Evolutionary conservation across 2,888 invertebrate species (phyloP).

Genomic region (Pinctada fucata): DNA sequence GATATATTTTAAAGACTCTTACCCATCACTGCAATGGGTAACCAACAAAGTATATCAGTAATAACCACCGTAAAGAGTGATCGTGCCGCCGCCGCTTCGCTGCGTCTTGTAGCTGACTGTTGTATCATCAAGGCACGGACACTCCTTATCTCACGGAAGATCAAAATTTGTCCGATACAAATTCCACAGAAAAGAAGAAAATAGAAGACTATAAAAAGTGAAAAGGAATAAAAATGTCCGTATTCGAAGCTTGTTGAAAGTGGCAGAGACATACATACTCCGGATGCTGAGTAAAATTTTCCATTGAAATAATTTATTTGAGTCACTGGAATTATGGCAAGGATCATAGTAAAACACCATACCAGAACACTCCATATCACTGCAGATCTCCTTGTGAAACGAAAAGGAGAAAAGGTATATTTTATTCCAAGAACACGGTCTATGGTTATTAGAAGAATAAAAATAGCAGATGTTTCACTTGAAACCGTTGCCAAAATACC

Average conservation of each 20-base stretch:
- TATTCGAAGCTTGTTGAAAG: background rate
- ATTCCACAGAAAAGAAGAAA: background rate
- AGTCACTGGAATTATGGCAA: background rate
- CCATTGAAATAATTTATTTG: background rate
- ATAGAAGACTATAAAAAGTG: background rate
- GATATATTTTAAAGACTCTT: too few relatives aligned
- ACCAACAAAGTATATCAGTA: background rate
- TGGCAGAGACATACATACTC: conserved; percentile 1
- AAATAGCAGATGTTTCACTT: conserved; percentile 14
- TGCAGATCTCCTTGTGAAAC: background rate
- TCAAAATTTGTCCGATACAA: background rate
- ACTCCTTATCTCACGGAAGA: background rate
- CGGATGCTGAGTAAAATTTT: background rate
- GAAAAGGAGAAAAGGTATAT: background rate
- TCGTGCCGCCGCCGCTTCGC: background rate
- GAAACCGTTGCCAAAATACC: conserved; percentile 15
- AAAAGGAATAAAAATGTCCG: background rate
- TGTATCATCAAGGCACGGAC: background rate
- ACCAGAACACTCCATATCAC: background rate
- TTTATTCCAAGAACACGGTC: conserved; percentile 1
- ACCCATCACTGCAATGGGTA: background rate
- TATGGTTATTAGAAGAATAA: conserved; percentile 7
- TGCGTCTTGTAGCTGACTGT: background rate
- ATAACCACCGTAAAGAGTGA: background rate
- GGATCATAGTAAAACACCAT: background rate